A percentile compares a stretch with the other conserved stretches of the same genome.
These are phyloP conservation scores for Metellina segmentata DNA, from an alignment of 2,888 invertebrate genomes.

Conservation along the genomic window DNA sequence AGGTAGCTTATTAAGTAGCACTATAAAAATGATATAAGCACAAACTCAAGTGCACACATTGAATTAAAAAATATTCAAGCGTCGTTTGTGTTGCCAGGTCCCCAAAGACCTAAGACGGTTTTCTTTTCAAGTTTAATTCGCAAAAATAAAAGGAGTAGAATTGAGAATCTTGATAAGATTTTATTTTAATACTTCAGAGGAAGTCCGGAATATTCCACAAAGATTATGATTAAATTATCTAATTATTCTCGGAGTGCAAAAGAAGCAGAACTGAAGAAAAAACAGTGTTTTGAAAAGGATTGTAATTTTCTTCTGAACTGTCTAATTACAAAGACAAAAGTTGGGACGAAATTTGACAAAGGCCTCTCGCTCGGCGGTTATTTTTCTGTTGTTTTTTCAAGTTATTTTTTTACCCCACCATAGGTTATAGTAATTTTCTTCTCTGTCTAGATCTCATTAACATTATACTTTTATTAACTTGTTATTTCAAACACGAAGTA, in stretches of 20 bases:
- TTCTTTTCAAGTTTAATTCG: neutral
- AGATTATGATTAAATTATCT: constrained; percentile 68
- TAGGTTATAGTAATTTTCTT: constrained; percentile 14
- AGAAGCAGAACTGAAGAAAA: neutral
- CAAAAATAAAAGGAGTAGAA: neutral
- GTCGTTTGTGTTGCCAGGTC: neutral
- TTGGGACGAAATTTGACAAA: constrained; percentile 18
- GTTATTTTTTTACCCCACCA: constrained; percentile 2
- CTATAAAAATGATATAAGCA: neutral
- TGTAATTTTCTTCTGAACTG: constrained; percentile 29
- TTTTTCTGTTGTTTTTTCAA: neutral
- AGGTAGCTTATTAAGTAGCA: too few species aligned
- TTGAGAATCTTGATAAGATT: neutral
- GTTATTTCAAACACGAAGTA: neutral
- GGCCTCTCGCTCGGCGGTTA: neutral
- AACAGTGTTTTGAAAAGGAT: constrained; percentile 6
- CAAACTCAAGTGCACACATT: neutral
- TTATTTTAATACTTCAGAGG: constrained; percentile 19
- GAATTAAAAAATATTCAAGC: neutral
- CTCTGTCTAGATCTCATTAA: constrained; percentile 22
- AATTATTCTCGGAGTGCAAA: constrained; percentile 28
- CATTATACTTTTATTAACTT: constrained; percentile 10
- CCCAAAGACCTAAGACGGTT: neutral
- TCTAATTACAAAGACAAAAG: constrained; percentile 43
- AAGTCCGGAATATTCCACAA: neutral